Conservation (phyloP, 2,888 invertebrate genomes). For the Melinaea marsaeus region DNA sequence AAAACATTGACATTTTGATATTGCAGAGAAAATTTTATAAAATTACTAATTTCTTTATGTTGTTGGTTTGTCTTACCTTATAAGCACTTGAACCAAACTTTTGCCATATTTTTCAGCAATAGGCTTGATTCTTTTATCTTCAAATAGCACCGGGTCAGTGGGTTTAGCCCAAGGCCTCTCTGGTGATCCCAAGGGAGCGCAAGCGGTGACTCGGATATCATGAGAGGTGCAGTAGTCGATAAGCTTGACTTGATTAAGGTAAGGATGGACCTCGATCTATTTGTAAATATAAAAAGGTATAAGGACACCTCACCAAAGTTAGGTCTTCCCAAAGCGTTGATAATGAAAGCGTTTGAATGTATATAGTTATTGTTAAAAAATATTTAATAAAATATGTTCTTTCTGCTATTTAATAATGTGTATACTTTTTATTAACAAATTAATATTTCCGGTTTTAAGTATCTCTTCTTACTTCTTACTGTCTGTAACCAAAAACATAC, state of each 20-base stretch:
- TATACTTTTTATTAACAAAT: no score
- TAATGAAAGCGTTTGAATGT: no score
- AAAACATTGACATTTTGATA: no score
- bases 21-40: no score
- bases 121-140: conserved; percentile 27
- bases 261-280: conserved; percentile 82
- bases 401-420: no score
- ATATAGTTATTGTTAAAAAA: no score
- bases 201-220: conserved; percentile 83
- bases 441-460: no score
- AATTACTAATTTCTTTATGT: no score
- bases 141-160: conserved; percentile 51
- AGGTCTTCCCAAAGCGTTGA: no score
- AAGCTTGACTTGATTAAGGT: conserved; percentile 81
- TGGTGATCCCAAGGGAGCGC: conserved; percentile 87
- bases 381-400: no score
- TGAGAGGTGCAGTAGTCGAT: conserved; percentile 81
- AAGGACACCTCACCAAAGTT: no score
- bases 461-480: no score
- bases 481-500: conserved; percentile 38
- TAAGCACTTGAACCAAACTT: not conserved
- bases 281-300: conserved; percentile 8
- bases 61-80: not conserved
- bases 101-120: not conserved
- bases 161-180: conserved; percentile 80